Conservation (phyloP, 2,113 vertebrate species). For the Pachyramphus minor region DNA sequence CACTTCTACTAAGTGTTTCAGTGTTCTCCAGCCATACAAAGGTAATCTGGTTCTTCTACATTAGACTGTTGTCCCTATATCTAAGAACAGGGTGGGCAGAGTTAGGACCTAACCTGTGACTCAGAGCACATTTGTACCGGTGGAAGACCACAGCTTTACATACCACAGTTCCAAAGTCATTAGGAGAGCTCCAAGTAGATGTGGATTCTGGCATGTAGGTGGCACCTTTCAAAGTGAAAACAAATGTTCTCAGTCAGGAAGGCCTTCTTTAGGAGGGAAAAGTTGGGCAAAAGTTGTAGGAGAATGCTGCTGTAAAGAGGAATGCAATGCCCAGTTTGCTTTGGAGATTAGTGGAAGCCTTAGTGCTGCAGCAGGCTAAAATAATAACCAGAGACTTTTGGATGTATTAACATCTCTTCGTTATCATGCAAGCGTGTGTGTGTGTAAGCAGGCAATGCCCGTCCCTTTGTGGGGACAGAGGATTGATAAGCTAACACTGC, state of each 20-base stretch:
- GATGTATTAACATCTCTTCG: neutral
- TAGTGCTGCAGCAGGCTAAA: neutral
- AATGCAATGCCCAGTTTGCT: neutral
- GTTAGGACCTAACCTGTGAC: neutral
- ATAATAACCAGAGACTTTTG: neutral
- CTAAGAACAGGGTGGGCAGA: neutral
- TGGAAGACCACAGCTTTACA: neutral
- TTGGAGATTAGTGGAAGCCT: neutral
- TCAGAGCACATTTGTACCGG: neutral
- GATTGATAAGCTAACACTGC: neutral
- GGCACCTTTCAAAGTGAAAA: neutral
- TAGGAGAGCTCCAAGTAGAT: neutral
- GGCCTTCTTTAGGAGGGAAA: neutral
- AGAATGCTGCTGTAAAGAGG: neutral
- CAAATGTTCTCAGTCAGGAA: neutral
- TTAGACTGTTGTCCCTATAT: neutral
- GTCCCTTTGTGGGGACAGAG: neutral
- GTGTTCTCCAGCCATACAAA: neutral
- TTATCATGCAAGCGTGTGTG: accelerated
- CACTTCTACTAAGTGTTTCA: neutral
- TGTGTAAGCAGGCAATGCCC: neutral
- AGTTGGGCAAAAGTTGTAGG: neutral
- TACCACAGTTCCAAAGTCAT: neutral
- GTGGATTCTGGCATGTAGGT: neutral
- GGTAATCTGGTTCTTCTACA: neutral